Evolutionary conservation across 2,113 vertebrate species (phyloP).

Genomic region (Promerops cafer): DNA sequence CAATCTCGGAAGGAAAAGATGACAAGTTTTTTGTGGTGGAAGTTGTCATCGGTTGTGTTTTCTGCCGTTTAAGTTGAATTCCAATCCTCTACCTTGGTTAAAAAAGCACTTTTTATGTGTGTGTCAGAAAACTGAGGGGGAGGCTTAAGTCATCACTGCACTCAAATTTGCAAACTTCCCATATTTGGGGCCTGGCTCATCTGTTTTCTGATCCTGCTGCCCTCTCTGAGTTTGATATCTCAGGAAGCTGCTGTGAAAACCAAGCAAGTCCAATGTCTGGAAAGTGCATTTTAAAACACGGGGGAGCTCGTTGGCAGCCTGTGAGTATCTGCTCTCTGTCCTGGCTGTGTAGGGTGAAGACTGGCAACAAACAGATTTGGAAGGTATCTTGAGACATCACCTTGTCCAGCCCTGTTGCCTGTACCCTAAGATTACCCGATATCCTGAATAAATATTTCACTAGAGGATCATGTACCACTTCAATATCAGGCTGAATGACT

Average conservation of each 20-base stretch:
- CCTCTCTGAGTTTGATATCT: neutral
- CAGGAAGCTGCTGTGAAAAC: neutral
- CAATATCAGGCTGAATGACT: neutral
- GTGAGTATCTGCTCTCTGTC: neutral
- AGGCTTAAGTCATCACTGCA: neutral
- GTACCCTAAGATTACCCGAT: neutral
- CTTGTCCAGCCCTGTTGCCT: neutral
- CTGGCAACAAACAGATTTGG: neutral
- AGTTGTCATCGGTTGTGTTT: neutral
- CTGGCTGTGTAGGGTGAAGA: neutral
- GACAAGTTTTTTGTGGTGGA: neutral
- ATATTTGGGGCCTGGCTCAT: neutral
- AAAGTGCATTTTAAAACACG: neutral
- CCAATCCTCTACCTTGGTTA: neutral
- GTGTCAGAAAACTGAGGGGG: neutral
- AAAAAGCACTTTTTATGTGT: neutral
- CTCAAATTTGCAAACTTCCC: neutral
- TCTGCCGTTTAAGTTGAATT: neutral
- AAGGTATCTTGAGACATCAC: neutral
- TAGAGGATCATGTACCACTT: neutral
- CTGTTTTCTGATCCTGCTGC: neutral
- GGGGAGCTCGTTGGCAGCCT: neutral
- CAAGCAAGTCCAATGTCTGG: accelerated
- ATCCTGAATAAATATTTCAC: neutral
- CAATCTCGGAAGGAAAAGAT: neutral